Conservation (phyloP, 1,140 invertebrate species). For the Laupala kohalensis region DNA sequence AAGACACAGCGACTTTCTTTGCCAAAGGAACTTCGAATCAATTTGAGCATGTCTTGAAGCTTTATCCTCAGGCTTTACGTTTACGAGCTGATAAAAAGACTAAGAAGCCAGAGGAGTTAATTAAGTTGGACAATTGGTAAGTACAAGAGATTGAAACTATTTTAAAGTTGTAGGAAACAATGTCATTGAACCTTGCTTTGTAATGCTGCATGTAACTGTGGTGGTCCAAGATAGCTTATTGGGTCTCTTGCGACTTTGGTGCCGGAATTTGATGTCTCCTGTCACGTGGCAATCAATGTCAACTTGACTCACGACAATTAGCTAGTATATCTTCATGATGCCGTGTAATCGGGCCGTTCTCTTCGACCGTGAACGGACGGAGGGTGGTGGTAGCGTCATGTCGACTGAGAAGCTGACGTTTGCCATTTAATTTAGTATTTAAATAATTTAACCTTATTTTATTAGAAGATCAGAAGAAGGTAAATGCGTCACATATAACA, state of each 20-base stretch:
- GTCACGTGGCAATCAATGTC: constrained; percentile 23
- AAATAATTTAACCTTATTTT: background rate
- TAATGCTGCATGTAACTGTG: constrained; percentile 23
- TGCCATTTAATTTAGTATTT: constrained; percentile 12
- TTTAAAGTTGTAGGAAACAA: constrained; percentile 17
- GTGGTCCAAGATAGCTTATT: constrained; percentile 17
- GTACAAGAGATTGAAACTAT: constrained; percentile 27
- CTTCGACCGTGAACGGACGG: background rate
- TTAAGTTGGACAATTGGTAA: constrained; percentile 88
- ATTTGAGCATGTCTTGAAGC: constrained; percentile 74
- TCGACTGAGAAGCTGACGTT: constrained; percentile 22
- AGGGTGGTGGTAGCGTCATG: constrained; percentile 20
- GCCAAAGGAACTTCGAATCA: constrained; percentile 70
- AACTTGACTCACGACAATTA: constrained; percentile 9
- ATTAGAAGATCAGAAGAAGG: too few relatives aligned
- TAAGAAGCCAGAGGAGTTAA: constrained; percentile 84
- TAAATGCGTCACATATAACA: too few relatives aligned
- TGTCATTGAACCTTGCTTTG: constrained; percentile 34
- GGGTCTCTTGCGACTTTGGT: constrained; percentile 21
- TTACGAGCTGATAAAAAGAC: constrained; percentile 74
- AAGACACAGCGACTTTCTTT: constrained; percentile 82
- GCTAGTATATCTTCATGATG: too few relatives aligned
- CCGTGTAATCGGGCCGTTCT: constrained; percentile 5
- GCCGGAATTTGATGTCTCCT: constrained; percentile 24
- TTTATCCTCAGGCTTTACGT: constrained; percentile 75